A percentile compares a stretch with the other conserved stretches of the same genome.
These are phyloP conservation scores for Branchinecta lindahli DNA, from an alignment of 1,140 invertebrate genomes.

Conservation along the genomic window DNA sequence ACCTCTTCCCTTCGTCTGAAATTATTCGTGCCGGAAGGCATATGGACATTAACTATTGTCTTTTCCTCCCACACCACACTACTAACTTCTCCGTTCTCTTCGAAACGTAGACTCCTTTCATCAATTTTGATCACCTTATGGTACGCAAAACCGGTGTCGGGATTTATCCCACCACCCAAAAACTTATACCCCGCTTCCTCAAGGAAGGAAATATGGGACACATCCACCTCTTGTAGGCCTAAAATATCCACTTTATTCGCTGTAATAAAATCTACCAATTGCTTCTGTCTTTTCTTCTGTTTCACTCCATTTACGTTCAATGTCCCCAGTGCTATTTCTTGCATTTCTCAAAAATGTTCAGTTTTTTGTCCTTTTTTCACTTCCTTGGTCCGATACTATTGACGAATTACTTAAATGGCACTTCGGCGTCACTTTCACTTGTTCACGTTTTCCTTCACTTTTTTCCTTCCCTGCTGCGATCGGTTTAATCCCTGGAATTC, in stretches of 20 bases:
- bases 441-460: neutral
- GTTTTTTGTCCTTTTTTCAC: neutral
- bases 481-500: neutral
- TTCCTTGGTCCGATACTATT: no score
- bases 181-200: conserved; percentile 4
- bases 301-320: conserved; percentile 1
- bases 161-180: neutral
- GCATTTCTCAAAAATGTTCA: neutral
- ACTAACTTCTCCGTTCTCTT: neutral
- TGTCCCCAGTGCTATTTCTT: neutral
- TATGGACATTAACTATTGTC: neutral
- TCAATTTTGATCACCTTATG: no score
- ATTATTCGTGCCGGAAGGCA: neutral
- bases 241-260: neutral
- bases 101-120: neutral
- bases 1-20: neutral
- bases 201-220: no score
- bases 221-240: neutral
- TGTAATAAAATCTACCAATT: neutral
- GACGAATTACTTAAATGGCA: no score
- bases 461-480: neutral
- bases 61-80: neutral
- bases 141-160: neutral
- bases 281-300: conserved; percentile 9
- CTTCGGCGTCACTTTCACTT: no score